Evolutionary conservation across 2,113 vertebrate species (phyloP).

Genomic region (Gracilinanus agilis): DNA sequence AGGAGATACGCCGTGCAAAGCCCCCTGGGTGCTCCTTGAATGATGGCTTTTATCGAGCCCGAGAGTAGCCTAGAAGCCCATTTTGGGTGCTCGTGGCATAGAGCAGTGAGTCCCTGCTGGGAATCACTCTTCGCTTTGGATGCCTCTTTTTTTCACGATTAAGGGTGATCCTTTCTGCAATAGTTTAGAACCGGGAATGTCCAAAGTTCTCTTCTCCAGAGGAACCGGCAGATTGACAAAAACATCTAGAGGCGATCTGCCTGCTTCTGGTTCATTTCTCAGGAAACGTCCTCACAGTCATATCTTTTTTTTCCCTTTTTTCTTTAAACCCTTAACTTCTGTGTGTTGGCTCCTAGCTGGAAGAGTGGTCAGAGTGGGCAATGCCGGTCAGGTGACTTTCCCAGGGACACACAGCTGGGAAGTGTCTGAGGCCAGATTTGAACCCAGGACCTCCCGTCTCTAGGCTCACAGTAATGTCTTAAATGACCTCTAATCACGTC

Average conservation of each 20-base stretch:
- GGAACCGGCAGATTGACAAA: background rate
- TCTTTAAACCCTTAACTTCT: no score
- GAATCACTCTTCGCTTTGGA: background rate
- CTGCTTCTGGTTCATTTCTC: background rate
- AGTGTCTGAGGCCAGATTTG: no score
- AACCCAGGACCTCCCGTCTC: no score
- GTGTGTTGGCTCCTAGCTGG: no score
- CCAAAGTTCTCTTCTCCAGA: background rate
- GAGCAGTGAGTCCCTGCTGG: background rate
- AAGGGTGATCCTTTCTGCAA: background rate
- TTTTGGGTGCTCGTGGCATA: background rate
- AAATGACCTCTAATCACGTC: background rate
- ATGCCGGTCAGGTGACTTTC: no score
- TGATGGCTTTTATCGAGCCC: background rate
- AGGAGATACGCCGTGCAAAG: background rate
- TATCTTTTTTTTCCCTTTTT: no score
- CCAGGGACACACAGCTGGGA: no score
- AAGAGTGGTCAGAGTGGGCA: no score
- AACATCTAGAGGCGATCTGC: background rate
- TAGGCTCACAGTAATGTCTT: background rate
- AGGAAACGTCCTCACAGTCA: background rate
- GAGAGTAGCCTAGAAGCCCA: background rate
- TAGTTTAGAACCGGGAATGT: background rate
- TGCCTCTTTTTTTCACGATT: background rate
- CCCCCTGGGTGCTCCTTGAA: background rate